Conservation (phyloP, 2,113 vertebrate genomes). For the Periophthalmodon schlosseri region DNA sequence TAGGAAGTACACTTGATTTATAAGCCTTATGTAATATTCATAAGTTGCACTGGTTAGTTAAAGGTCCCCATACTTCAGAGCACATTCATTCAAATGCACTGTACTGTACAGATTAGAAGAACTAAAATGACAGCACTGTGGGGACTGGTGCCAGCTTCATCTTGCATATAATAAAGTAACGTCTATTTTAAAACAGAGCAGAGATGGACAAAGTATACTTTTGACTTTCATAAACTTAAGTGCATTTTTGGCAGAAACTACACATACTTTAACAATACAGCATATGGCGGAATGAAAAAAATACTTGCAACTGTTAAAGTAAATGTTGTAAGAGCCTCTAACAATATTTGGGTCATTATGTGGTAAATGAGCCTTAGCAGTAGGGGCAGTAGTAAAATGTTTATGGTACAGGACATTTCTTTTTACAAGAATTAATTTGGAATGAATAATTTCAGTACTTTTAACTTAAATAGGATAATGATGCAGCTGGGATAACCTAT, state of each 20-base stretch:
- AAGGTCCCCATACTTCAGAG: slow-evolving; percentile 25
- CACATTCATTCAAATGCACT: slow-evolving; percentile 27
- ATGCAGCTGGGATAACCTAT: no score
- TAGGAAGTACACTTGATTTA: slow-evolving; percentile 27
- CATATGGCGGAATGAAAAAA: not conserved
- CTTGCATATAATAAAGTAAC: not conserved
- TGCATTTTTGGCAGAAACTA: not conserved
- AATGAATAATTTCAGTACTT: no score
- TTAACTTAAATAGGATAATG: no score
- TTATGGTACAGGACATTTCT: no score
- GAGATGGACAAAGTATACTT: not conserved
- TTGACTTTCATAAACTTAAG: not conserved
- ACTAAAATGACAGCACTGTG: slow-evolving; percentile 26
- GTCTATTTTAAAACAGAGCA: not conserved
- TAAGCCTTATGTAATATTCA: slow-evolving; percentile 49
- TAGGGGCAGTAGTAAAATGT: not conserved
- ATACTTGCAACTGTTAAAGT: not conserved
- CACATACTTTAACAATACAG: not conserved
- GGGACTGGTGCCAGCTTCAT: slow-evolving; percentile 15
- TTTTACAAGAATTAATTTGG: no score
- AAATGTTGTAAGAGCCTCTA: not conserved
- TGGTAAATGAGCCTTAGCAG: not conserved
- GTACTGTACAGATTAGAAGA: not conserved
- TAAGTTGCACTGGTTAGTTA: slow-evolving; percentile 20
- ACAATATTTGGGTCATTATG: no score